phyloP scores from a whole-genome alignment of 2,113 vertebrate species.

The Oryzias celebensis region DNA sequence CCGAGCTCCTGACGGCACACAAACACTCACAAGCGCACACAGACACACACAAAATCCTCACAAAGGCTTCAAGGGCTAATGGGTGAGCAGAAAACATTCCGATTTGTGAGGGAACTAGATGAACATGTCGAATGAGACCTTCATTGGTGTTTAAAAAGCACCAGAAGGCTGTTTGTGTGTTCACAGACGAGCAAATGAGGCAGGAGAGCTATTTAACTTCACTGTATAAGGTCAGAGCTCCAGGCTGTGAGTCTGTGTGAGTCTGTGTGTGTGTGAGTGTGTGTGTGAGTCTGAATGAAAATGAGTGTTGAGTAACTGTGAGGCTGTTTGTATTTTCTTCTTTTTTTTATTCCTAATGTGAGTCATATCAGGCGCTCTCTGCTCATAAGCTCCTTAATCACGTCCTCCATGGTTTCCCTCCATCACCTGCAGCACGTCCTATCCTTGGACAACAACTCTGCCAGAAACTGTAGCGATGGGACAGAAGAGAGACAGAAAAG shows the following conservation, averaged over 20 bases:
- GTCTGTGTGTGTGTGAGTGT: conserved; percentile 41
- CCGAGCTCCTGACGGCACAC: conserved; percentile 58
- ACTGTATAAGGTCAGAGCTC: conserved; percentile 74
- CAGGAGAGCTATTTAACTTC: conserved; percentile 73
- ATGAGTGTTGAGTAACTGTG: conserved; percentile 60
- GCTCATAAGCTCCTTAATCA: conserved; percentile 80
- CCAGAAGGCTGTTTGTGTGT: conserved; percentile 43
- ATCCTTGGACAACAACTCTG: conserved; percentile 69
- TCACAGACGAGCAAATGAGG: conserved; percentile 60
- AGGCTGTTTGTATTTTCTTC: conserved; percentile 53
- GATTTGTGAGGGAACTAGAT: conserved; percentile 64
- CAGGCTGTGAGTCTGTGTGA: conserved; percentile 57
- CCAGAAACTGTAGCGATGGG: conserved; percentile 28
- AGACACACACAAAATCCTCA: conserved; percentile 29
- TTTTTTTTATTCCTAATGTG: conserved; percentile 44
- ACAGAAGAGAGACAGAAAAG: conserved; percentile 17
- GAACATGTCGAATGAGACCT: conserved; percentile 72
- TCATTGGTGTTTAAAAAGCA: conserved; percentile 64
- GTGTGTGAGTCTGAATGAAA: conserved; percentile 61
- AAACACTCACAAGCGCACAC: conserved; percentile 35
- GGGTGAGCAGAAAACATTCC: conserved; percentile 60
- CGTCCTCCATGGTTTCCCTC: conserved; percentile 79
- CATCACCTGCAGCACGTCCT: conserved; percentile 71
- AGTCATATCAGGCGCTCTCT: conserved; percentile 47
- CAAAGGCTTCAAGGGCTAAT: conserved; percentile 48